These are phyloP conservation scores for Verasper variegatus DNA, from an alignment of 2,113 vertebrate species.

Conservation along the genomic window DNA sequence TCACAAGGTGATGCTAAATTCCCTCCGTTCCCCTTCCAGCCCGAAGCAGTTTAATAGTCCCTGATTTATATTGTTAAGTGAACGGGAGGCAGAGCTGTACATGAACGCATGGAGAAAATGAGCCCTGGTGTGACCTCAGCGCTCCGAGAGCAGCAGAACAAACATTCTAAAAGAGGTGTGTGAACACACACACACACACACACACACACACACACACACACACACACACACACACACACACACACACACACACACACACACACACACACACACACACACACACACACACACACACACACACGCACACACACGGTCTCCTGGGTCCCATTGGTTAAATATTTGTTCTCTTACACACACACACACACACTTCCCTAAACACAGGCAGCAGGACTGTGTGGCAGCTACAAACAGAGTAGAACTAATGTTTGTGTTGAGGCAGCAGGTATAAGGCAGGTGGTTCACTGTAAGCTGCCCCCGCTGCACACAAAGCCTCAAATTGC, in stretches of 20 bases:
- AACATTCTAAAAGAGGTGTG: constrained; percentile 30
- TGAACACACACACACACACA: constrained; percentile 20
- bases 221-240: constrained; percentile 25
- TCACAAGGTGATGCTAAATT: constrained; percentile 37
- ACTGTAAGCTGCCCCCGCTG: constrained; percentile 35
- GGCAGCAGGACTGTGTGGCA: constrained; percentile 20
- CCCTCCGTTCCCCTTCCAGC: constrained; percentile 25
- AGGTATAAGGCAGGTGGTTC: constrained; percentile 68
- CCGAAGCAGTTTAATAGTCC: constrained; percentile 35
- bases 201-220: constrained; percentile 27
- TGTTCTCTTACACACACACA: constrained; percentile 12
- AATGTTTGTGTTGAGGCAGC: constrained; percentile 67
- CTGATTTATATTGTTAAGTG: constrained; percentile 52
- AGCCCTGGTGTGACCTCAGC: constrained; percentile 61
- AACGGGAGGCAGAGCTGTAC: constrained; percentile 20
- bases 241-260: constrained; percentile 24
- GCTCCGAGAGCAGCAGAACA: constrained; percentile 36
- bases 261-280: constrained; percentile 14
- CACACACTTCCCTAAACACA: constrained; percentile 47
- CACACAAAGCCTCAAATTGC: constrained; percentile 58
- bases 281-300: constrained; percentile 17
- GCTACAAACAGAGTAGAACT: constrained; percentile 61
- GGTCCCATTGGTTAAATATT: constrained; percentile 39
- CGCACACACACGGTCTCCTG: constrained; percentile 37
- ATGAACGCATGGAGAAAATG: constrained; percentile 56